These are phyloP conservation scores for Philaethria dido DNA, from an alignment of 2,888 invertebrate genomes.

Conservation along the genomic window DNA sequence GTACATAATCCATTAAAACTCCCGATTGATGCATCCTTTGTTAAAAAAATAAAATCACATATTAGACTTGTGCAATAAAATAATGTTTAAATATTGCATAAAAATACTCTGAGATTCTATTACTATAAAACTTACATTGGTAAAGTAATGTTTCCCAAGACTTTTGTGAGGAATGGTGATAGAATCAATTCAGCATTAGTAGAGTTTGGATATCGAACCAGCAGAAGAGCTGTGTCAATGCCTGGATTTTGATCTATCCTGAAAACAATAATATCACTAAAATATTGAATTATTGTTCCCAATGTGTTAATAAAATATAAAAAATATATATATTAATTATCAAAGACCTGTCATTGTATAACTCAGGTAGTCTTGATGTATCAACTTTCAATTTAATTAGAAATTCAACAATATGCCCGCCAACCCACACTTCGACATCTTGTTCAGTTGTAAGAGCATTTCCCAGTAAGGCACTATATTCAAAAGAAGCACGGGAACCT, in stretches of 20 bases:
- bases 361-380: conserved; percentile 84
- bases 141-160: conserved; percentile 71
- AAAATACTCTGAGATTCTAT: background rate
- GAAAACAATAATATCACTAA: conserved; percentile 45
- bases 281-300: background rate
- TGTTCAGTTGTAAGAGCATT: conserved; percentile 78
- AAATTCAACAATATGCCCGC: conserved; percentile 85
- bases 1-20: conserved; percentile 84
- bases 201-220: conserved; percentile 81
- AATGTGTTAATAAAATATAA: too few relatives aligned
- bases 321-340: too few relatives aligned
- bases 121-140: conserved; percentile 67
- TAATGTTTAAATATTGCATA: background rate
- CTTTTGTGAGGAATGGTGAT: conserved; percentile 74
- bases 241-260: conserved; percentile 74
- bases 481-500: conserved; percentile 83
- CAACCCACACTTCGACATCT: conserved; percentile 87
- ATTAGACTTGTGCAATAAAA: background rate
- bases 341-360: conserved; percentile 75
- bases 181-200: conserved; percentile 78
- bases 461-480: conserved; percentile 85
- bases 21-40: conserved; percentile 77
- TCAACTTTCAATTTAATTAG: conserved; percentile 86
- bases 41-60: background rate
- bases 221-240: conserved; percentile 52